These are phyloP conservation scores for Drosophila athabasca DNA, from an alignment of 1,140 invertebrate species.

Conservation along the genomic window DNA sequence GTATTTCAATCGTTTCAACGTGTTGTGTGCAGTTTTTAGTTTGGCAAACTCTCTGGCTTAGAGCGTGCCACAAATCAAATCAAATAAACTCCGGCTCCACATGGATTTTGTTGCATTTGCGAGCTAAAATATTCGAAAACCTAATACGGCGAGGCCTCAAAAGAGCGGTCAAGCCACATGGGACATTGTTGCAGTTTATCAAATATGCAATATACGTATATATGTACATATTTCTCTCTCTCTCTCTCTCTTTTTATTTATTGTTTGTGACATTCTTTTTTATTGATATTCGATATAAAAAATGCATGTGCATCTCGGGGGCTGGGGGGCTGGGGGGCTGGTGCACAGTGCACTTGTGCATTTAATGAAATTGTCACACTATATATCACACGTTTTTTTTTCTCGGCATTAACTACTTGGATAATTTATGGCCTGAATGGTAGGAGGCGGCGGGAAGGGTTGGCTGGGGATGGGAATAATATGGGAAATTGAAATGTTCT, in stretches of 20 bases:
- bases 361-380: constrained; percentile 61
- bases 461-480: constrained; percentile 20
- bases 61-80: constrained; percentile 43
- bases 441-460: constrained; percentile 8
- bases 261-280: constrained; percentile 34
- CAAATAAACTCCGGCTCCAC: constrained; percentile 27
- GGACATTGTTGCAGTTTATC: constrained; percentile 66
- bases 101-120: constrained; percentile 46
- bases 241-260: constrained; percentile 28
- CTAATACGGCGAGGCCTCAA: constrained; percentile 35
- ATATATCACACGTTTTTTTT: constrained; percentile 37
- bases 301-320: no score
- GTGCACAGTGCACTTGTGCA: constrained; percentile 24
- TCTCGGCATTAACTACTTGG: constrained; percentile 47
- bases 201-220: constrained; percentile 32
- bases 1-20: no score
- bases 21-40: constrained; percentile 16
- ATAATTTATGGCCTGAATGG: constrained; percentile 41
- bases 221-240: constrained; percentile 19
- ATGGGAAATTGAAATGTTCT: constrained; percentile 37
- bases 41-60: constrained; percentile 10
- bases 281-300: constrained; percentile 45
- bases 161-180: constrained; percentile 43
- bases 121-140: constrained; percentile 34
- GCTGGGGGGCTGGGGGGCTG: no score